Evolutionary conservation across 2,797 vertebrate species (phyloP).

Genomic region (Pithecia hirsuta): DNA sequence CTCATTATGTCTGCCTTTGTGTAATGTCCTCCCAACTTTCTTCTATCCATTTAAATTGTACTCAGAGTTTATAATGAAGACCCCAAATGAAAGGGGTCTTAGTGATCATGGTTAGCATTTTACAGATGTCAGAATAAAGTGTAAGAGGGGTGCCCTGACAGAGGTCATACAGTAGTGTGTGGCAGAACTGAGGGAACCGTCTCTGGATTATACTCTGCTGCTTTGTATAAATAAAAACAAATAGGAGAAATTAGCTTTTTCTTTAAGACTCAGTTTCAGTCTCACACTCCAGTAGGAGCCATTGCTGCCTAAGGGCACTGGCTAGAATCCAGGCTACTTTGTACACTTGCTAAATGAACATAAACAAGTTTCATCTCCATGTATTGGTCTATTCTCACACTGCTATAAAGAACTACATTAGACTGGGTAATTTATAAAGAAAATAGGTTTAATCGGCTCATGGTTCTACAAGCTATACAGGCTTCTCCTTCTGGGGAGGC

Average conservation of each 20-base stretch:
- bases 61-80: not conserved
- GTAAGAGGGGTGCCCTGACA: not conserved
- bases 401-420: not conserved
- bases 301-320: not conserved
- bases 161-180: not conserved
- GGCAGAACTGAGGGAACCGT: not conserved
- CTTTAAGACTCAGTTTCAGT: not conserved
- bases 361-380: not conserved
- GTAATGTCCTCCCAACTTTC: not conserved
- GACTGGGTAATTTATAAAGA: not conserved
- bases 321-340: not conserved
- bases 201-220: not conserved
- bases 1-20: not conserved
- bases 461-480: not conserved
- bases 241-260: not conserved
- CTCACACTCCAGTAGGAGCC: not conserved
- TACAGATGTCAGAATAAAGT: not conserved
- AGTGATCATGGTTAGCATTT: not conserved
- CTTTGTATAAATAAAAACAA: not conserved
- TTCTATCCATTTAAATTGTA: not conserved
- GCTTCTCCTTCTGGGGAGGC: not conserved
- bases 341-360: not conserved
- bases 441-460: not conserved
- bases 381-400: not conserved
- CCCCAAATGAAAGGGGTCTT: not conserved